A percentile compares a stretch with the other conserved stretches of the same genome.
These are phyloP conservation scores for Aphis gossypii DNA, from an alignment of 1,140 invertebrate species.

Conservation along the genomic window DNA sequence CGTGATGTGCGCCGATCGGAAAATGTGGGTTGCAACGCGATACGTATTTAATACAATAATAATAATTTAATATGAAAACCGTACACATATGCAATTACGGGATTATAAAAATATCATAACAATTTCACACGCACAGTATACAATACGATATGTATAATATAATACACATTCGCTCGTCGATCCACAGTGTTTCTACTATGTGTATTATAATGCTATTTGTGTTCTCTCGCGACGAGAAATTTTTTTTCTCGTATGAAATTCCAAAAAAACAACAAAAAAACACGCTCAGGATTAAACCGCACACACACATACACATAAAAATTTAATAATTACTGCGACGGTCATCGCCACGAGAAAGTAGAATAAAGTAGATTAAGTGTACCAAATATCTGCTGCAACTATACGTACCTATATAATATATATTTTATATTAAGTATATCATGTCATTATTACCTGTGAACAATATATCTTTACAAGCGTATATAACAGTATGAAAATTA, in stretches of 20 bases:
- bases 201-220: background rate
- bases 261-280: background rate
- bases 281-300: background rate
- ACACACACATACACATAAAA: too few species aligned
- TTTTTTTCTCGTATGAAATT: background rate
- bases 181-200: background rate
- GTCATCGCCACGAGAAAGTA: background rate
- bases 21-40: background rate
- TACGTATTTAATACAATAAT: background rate
- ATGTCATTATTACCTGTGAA: background rate
- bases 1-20: background rate
- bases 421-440: background rate
- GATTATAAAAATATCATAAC: background rate
- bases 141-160: too few species aligned
- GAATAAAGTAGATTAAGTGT: background rate
- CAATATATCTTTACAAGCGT: background rate
- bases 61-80: background rate
- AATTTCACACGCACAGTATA: background rate
- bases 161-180: background rate
- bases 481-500: background rate
- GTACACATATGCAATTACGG: background rate
- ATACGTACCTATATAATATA: background rate
- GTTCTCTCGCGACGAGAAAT: background rate
- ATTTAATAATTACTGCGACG: background rate
- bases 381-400: background rate